Conservation (phyloP, 2,113 vertebrate genomes). For the Platycercus adscitus region DNA sequence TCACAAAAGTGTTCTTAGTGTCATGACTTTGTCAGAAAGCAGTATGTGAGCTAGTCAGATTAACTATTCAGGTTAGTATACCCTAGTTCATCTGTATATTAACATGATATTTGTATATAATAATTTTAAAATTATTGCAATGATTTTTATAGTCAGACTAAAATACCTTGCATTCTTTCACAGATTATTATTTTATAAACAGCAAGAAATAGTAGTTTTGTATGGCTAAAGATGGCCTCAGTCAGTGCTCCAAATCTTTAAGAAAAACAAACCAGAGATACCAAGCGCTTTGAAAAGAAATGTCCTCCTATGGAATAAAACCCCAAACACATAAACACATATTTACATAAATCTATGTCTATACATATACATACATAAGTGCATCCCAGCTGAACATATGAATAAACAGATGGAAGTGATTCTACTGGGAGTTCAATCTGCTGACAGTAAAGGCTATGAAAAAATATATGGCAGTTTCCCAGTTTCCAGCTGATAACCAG, state of each 20-base stretch:
- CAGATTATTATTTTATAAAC: background rate
- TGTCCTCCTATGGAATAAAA: background rate
- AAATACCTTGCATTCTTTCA: background rate
- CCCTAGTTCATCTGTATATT: background rate
- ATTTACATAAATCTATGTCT: background rate
- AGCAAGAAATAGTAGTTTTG: background rate
- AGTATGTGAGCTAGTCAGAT: background rate
- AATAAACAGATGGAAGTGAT: background rate
- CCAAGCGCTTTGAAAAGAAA: background rate
- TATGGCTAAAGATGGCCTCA: background rate
- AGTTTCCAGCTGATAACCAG: background rate
- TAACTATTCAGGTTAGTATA: background rate
- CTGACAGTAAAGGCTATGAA: background rate
- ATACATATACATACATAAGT: background rate
- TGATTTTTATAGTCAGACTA: fast-evolving
- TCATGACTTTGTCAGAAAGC: background rate
- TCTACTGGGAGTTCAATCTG: background rate
- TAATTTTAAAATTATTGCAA: background rate
- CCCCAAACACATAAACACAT: background rate
- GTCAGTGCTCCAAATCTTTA: background rate
- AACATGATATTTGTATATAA: background rate
- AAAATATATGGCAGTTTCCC: background rate
- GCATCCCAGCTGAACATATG: background rate
- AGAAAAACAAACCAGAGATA: background rate
- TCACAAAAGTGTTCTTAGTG: background rate